Conservation (phyloP, 2,113 vertebrate genomes). For the Calonectris borealis region DNA sequence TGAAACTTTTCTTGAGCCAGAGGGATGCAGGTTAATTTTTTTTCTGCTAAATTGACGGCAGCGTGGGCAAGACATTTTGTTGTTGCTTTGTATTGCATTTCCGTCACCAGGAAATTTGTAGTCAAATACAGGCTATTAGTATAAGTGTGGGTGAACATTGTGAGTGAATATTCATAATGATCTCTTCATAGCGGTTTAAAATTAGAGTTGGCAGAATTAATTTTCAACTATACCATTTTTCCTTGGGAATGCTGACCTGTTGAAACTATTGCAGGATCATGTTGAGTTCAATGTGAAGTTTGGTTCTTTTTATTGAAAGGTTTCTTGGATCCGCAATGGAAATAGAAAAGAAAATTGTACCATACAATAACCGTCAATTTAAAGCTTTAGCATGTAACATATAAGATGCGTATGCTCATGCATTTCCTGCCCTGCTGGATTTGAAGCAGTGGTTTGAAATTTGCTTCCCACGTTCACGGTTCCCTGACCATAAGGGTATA, state of each 20-base stretch:
- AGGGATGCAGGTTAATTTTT: background rate
- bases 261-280: background rate
- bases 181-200: background rate
- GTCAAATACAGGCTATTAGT: background rate
- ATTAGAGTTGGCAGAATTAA: background rate
- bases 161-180: background rate
- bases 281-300: background rate
- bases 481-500: background rate
- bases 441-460: background rate
- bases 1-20: constrained; percentile 10
- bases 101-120: background rate
- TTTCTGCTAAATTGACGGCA: background rate
- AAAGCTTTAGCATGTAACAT: background rate
- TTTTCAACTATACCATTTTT: background rate
- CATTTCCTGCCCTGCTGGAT: background rate
- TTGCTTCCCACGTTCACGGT: background rate
- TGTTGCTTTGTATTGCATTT: background rate
- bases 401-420: background rate
- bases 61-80: background rate
- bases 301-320: background rate
- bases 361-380: background rate
- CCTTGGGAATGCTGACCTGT: background rate
- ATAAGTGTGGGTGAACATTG: background rate
- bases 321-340: background rate
- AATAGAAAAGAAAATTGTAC: background rate